A percentile compares a stretch with the other conserved stretches of the same genome.
phyloP scores from a whole-genome alignment of 2,888 invertebrate species.

The Alloplasta piceator region DNA sequence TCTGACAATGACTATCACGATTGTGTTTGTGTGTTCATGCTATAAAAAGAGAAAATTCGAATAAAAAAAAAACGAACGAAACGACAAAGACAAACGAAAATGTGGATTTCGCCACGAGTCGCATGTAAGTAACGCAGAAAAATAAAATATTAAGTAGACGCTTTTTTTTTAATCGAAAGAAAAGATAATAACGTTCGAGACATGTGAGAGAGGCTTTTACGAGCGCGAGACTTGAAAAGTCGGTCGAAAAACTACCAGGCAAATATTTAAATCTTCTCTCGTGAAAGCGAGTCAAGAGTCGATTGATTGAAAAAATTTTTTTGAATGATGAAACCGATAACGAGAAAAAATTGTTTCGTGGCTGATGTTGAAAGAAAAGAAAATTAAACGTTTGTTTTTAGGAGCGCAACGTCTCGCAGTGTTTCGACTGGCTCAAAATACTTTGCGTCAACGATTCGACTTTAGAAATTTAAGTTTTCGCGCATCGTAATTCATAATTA shows the following conservation, averaged over 20 bases:
- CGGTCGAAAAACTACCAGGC: constrained; percentile 53
- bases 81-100: constrained; percentile 33
- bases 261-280: constrained; percentile 60
- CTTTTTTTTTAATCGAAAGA: constrained; percentile 17
- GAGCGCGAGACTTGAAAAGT: constrained; percentile 25
- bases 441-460: constrained; percentile 67
- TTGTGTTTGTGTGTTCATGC: constrained; percentile 57
- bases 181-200: constrained; percentile 24
- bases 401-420: constrained; percentile 70
- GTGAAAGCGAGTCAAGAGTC: constrained; percentile 64
- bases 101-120: constrained; percentile 56
- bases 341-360: constrained; percentile 7
- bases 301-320: constrained; percentile 5
- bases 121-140: constrained; percentile 55
- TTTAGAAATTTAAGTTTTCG: constrained; percentile 32
- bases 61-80: constrained; percentile 21
- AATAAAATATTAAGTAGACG: constrained; percentile 42
- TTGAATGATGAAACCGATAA: neutral
- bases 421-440: constrained; percentile 75
- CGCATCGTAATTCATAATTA: constrained; percentile 37
- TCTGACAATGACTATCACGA: constrained; percentile 60
- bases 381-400: constrained; percentile 65
- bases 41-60: constrained; percentile 23
- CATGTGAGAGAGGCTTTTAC: constrained; percentile 41
- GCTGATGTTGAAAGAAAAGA: constrained; percentile 29